Conservation (phyloP, 1,140 invertebrate species). For the Cyclina sinensis region DNA sequence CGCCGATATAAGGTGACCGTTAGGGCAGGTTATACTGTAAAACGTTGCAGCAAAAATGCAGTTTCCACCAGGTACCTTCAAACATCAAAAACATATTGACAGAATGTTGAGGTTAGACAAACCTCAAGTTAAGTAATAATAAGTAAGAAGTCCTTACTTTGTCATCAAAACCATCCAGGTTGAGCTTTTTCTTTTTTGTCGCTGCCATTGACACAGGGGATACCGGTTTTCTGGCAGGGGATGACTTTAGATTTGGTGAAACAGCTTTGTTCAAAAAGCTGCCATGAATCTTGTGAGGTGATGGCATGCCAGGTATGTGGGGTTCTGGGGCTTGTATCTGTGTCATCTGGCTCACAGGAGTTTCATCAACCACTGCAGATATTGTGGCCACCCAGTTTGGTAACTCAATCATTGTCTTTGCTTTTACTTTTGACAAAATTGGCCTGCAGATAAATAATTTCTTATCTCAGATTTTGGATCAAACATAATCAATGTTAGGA, state of each 20-base stretch:
- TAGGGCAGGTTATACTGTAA: no score
- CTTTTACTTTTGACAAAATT: constrained; percentile 78
- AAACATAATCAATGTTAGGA: no score
- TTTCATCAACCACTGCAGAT: constrained; percentile 79
- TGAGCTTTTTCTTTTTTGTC: constrained; percentile 72
- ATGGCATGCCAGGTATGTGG: constrained; percentile 80
- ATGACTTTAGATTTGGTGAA: constrained; percentile 76
- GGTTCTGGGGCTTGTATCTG: constrained; percentile 81
- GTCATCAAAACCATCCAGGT: constrained; percentile 74
- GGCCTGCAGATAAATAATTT: constrained; percentile 67
- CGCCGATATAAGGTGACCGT: no score
- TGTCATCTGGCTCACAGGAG: constrained; percentile 82
- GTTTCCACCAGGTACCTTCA: not conserved
- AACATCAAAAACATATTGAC: not conserved
- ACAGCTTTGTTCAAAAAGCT: constrained; percentile 82
- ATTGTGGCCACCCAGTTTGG: constrained; percentile 78
- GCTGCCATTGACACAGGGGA: not conserved
- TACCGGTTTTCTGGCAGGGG: constrained; percentile 63
- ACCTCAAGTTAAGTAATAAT: no score
- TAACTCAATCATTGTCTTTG: constrained; percentile 76
- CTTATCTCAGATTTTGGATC: not conserved
- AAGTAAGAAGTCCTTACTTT: constrained; percentile 69
- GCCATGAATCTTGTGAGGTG: constrained; percentile 80
- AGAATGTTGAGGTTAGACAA: no score
- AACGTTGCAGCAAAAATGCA: no score